Percentiles rank a stretch among this genome's conserved stretches.
These are phyloP conservation scores for Telmatochromis brichardi DNA, from an alignment of 2,113 vertebrate species.

Conservation along the genomic window DNA sequence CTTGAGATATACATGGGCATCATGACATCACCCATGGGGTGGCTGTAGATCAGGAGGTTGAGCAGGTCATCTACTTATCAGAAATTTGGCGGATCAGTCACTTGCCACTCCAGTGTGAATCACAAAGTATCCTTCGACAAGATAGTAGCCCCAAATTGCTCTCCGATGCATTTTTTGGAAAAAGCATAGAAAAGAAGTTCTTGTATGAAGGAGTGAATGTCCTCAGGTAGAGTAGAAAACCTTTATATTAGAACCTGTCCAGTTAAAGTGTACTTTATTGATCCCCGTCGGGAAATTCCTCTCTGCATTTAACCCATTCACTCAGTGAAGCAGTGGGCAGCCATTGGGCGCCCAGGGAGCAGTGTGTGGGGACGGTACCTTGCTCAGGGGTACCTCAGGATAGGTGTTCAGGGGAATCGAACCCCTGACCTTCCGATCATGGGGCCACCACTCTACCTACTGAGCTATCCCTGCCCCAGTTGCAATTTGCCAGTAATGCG, in stretches of 20 bases:
- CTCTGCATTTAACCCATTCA: too few species aligned
- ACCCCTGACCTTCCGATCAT: too few species aligned
- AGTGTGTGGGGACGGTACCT: too few species aligned
- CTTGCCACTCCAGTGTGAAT: not conserved
- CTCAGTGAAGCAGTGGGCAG: too few species aligned
- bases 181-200: not conserved
- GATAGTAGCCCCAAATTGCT: not conserved
- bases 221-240: not conserved
- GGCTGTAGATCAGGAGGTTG: not conserved
- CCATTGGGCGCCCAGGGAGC: too few species aligned
- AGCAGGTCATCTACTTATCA: not conserved
- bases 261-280: not conserved
- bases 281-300: too few species aligned
- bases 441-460: too few species aligned
- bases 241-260: not conserved
- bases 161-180: not conserved
- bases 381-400: too few species aligned
- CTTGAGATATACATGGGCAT: not conserved
- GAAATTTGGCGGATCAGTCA: not conserved
- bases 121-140: not conserved
- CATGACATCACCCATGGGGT: not conserved
- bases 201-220: not conserved
- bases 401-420: too few species aligned
- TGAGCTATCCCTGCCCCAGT: not conserved
- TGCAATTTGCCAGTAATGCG: not conserved